Percentiles rank a stretch among this genome's conserved stretches.
Evolutionary conservation across 2,113 vertebrate species (phyloP).

Genomic region (Gadus macrocephalus): DNA sequence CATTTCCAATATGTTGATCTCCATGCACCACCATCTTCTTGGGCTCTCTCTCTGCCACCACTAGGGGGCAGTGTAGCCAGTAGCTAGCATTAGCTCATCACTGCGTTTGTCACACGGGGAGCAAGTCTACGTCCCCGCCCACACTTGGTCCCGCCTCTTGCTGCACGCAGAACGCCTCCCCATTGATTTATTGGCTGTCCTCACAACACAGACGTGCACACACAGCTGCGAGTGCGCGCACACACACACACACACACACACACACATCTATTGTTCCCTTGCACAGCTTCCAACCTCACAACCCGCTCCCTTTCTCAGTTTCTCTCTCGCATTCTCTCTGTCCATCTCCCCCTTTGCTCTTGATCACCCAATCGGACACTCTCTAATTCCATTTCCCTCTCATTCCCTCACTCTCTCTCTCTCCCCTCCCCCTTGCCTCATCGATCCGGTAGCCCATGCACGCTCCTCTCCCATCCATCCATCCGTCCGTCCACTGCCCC

Average conservation of each 20-base stretch:
- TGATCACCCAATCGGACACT: constrained; percentile 25
- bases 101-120: background rate
- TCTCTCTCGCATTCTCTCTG: background rate
- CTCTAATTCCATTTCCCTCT: background rate
- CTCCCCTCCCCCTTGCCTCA: background rate
- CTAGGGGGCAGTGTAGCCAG: constrained; percentile 54
- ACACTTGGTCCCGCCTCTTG: background rate
- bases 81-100: constrained; percentile 36
- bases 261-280: constrained; percentile 33
- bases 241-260: constrained; percentile 58
- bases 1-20: constrained; percentile 5
- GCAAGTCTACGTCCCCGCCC: constrained; percentile 2
- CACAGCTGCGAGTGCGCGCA: constrained; percentile 3
- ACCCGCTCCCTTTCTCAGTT: constrained; percentile 25
- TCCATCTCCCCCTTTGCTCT: background rate
- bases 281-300: constrained; percentile 30
- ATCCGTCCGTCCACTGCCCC: background rate
- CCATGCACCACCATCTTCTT: constrained; percentile 9
- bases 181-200: background rate
- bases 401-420: background rate
- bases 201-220: background rate
- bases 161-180: background rate
- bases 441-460: constrained; percentile 10
- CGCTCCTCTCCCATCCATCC: constrained; percentile 10
- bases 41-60: constrained; percentile 26